Evolutionary conservation across 2,113 vertebrate species (phyloP).

Genomic region (Chlorodrepanis virens): DNA sequence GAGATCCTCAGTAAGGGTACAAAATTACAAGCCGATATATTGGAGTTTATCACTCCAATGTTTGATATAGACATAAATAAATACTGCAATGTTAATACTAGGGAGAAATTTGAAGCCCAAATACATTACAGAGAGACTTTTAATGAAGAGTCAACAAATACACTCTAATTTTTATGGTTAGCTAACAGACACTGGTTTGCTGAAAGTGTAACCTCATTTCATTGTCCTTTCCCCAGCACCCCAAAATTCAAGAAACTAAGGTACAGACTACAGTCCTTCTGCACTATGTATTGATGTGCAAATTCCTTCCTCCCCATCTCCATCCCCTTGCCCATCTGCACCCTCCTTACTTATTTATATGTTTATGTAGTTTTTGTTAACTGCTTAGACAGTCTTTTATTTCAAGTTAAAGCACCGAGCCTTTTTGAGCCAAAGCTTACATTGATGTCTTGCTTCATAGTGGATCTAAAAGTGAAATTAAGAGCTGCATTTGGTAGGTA

Average conservation of each 20-base stretch:
- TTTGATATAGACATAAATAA: not conserved
- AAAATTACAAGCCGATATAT: slow-evolving; percentile 7
- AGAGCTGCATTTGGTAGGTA: not conserved
- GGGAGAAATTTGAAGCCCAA: slow-evolving; percentile 16
- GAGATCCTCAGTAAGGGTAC: not conserved
- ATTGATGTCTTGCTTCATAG: not conserved
- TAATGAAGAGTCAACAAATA: not conserved
- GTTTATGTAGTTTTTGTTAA: not conserved
- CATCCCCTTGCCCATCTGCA: slow-evolving; percentile 59
- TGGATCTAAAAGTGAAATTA: not conserved
- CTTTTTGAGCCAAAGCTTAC: not conserved
- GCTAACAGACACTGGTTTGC: not conserved
- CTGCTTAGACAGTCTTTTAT: not conserved
- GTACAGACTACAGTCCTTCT: not conserved
- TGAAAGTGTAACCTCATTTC: not conserved
- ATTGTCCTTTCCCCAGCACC: not conserved
- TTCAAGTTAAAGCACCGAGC: not conserved
- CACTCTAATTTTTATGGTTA: not conserved
- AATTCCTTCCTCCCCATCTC: slow-evolving; percentile 67
- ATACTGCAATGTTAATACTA: slow-evolving; percentile 22
- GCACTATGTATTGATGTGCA: not conserved
- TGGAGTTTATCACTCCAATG: not conserved
- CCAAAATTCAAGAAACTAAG: not conserved
- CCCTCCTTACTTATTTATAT: slow-evolving; percentile 39
- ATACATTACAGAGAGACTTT: slow-evolving; percentile 28